Base-by-base conservation (phyloP, 2,797 vertebrate species). In the Etheostoma nigrum region DNA sequence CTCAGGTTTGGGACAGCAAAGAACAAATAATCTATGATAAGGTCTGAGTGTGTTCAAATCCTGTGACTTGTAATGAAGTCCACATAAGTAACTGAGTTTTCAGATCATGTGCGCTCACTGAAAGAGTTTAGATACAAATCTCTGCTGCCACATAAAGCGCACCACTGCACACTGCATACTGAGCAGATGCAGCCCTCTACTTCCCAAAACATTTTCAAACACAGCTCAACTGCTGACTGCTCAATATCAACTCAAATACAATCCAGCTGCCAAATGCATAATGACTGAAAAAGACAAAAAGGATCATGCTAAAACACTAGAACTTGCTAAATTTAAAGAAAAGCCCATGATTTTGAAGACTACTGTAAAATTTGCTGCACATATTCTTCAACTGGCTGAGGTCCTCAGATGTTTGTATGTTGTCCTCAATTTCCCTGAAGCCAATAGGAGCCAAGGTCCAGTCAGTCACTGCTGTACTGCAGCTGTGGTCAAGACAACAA, bases 161-260 rank as follows among this genome's bases (percentile, higher is more conserved):
- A 86, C 72, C 85, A 76, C 74, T 90, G 88, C 88, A 79, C 69
- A 65, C 21, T 67, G 65, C 60, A 75, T 27, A 58, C 61, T 65
- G 63, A 84, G 68, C 89, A 88, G 79, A 89, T 85, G 85, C 68
- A 88, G 58, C 68, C 45, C 11, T 44, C 55, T 23, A 21, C 64
- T 49, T 44, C 55, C n/a, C 18, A 52, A 73, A 82, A 77, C 67
- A 63, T 55, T 74, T 83, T 49, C 68, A 79, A 63, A 49, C 78
- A 72, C 59, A 73, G 75, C 52, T 72, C 62, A 72, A 64, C 45
- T 72, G 16, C 78, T 45, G 51, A 82, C 80, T 82, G 75, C 51
- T 79, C 75, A 76, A n/a, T 1, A n/a, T 36, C 79, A 88, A 52
- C 57, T 84, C 6, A 0, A 45, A 76, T 81, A 71, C 59, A 61